Evolutionary conservation across 2,888 invertebrate species (phyloP), one percentile per base, ranked within the genome.

Genomic region (Dastarcus helophoroides): DNA sequence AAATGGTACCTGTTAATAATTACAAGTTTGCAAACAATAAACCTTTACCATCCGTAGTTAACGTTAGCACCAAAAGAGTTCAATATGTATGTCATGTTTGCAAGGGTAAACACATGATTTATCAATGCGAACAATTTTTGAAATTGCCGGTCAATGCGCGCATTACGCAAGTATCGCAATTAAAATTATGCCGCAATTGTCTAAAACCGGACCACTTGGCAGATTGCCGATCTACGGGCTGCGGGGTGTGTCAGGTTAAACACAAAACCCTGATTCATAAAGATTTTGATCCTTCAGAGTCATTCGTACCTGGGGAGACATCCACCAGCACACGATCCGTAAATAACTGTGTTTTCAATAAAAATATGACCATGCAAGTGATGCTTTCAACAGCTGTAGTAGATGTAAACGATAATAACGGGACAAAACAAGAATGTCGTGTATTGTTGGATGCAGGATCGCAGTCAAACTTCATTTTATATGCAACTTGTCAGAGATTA

Each of bases 111-210:
- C 43, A 46, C 37, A 22, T 22, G 4, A 21, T 42, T 3, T 37
- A 33, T 12, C 16, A 22, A 2, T 46, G 46, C 12, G 19, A 33
- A n/a, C 31, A 24, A 19, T 40, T 43, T 19, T 19, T 26, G 10
- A 23, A 27, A 14, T 14, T 38, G 5, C 11, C 31, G 6, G 19
- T 26, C 11, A 12, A 16, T 11, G 27, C 23, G 5, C 24, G 38
- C 12, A 28, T 35, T 19, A 26, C 32, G 4, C 31, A 34, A 31
- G 34, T 23, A 11, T 34, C 32, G 19, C 17, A 35, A 23, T 31
- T 22, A 24, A 23, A 33, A 12, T 22, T 45, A 17, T 47, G 44
- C 23, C 22, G 38, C 9, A 44, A 44, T 32, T 46, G 44, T 27
- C 37, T 46, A n/a, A 32, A 26, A 16, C 4, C 36, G 13, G 37